Percentiles rank a stretch among this genome's conserved stretches.
These are phyloP conservation scores for Zeuzera pyrina DNA, from an alignment of 2,888 invertebrate species.

Conservation along the genomic window DNA sequence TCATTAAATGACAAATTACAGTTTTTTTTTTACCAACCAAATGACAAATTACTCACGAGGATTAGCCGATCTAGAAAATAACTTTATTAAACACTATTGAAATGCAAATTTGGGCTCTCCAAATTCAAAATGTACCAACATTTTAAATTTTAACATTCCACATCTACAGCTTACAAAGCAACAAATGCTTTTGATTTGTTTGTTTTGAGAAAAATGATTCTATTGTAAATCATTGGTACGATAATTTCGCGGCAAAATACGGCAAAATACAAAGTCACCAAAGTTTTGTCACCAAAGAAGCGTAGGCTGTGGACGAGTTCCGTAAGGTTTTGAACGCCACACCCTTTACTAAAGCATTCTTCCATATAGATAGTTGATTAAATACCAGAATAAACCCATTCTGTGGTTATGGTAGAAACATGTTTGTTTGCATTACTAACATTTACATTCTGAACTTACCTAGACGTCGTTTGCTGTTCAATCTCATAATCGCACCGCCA, in stretches of 20 bases:
- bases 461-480: constrained; percentile 39
- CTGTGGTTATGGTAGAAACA: constrained; percentile 28
- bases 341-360: constrained; percentile 40
- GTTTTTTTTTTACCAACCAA: too few relatives aligned
- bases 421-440: constrained; percentile 29
- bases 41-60: too few relatives aligned
- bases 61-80: too few relatives aligned
- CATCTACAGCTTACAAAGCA: not conserved
- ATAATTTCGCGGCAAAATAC: constrained; percentile 37
- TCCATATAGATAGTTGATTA: constrained; percentile 45
- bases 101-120: too few relatives aligned
- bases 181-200: too few relatives aligned
- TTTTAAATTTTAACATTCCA: too few relatives aligned
- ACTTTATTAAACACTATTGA: too few relatives aligned
- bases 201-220: constrained; percentile 26
- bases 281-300: constrained; percentile 31
- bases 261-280: too few relatives aligned
- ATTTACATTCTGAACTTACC: constrained; percentile 51
- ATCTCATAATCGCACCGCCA: constrained; percentile 57
- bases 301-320: constrained; percentile 47
- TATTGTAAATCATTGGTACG: constrained; percentile 37
- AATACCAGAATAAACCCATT: constrained; percentile 36
- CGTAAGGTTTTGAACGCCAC: constrained; percentile 32
- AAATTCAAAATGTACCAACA: too few relatives aligned
- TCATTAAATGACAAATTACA: too few relatives aligned